Evolutionary conservation across 2,888 invertebrate genomes (phyloP), one percentile per base, ranked within the genome.

Genomic region (Miltochrista miniata): DNA sequence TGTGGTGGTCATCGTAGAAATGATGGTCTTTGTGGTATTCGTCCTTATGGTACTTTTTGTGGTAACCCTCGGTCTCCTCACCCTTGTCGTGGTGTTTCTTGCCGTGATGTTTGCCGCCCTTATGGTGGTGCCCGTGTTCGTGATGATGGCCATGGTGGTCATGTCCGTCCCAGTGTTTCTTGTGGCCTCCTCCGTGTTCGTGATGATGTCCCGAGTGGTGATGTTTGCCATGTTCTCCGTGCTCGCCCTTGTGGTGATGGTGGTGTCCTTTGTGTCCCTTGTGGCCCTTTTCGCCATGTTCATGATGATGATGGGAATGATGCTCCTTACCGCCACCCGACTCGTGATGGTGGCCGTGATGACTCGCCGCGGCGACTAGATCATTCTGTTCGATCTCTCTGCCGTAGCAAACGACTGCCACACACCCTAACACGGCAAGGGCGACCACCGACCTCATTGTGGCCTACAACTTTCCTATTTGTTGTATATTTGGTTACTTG

Each of bases 1-100:
- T 96, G 83, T 97, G 96, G 75, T 95, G 95, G 77, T 97, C 96
- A 68, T 97, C 96, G 84, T 97, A 97, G 92, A 97, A 97, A 90
- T 96, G 96, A 79, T 96, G 96, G 72, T 96, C 95, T 82, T 97
- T 97, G 74, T 96, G 95, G 82, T 95, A 96, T 78, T 97, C 97
- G 76, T 97, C 96, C 79, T 97, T 97, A 82, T 96, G 96, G 70
- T 95, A 95, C 72, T 96, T 96, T 85, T 96, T 95, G 78, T 97
- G 96, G 81, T 95, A 96, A 9, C 96, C 96, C 59, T 95, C 94
- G 42, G 95, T 95, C 70, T 96, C 96, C 71, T 96, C 95, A 0
- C 96, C 96, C 77, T 96, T 96, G 76, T 96, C 96, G 84, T 96
- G 96, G 36, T 96, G 96, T 74, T 96, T 96, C 79, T 96, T 96